These are phyloP conservation scores for Grammomys dolichurus DNA, from an alignment of 2,113 vertebrate genomes.

Conservation along the genomic window DNA sequence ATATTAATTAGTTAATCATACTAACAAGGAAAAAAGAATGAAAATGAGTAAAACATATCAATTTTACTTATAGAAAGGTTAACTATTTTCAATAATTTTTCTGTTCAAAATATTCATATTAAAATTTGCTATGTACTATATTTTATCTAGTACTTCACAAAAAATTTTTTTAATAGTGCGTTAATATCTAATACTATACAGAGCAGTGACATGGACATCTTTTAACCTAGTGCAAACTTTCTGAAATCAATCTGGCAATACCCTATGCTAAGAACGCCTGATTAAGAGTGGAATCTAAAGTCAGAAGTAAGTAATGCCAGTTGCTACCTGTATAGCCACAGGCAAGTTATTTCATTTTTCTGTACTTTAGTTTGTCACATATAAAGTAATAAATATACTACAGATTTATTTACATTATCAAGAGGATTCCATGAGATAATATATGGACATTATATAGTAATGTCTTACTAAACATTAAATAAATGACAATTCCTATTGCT, in stretches of 20 bases:
- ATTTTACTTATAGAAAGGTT: conserved; percentile 38
- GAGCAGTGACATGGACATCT: neutral
- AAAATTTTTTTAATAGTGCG: conserved; percentile 32
- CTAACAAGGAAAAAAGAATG: neutral
- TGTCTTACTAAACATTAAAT: conserved; percentile 44
- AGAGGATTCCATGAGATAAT: conserved; percentile 39
- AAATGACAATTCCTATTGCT: neutral
- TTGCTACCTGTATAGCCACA: neutral
- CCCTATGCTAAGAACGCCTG: neutral
- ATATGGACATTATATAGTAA: conserved; percentile 38
- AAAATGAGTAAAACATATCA: conserved; percentile 62
- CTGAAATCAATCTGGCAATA: conserved; percentile 23
- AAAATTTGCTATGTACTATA: conserved; percentile 45
- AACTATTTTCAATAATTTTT: conserved; percentile 55
- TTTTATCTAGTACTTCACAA: conserved; percentile 49
- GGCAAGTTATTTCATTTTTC: conserved; percentile 45
- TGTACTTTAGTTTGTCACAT: conserved; percentile 33
- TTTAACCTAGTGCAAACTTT: conserved; percentile 10
- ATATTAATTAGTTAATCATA: conserved; percentile 45
- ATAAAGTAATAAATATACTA: conserved; percentile 32
- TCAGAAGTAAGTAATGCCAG: conserved; percentile 40
- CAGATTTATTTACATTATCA: neutral
- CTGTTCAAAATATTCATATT: conserved; percentile 43
- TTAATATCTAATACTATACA: conserved; percentile 15
- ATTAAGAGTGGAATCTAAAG: conserved; percentile 11